Base-by-base conservation (phyloP, 2,888 invertebrate species). In the Coleophora flavipennella region DNA sequence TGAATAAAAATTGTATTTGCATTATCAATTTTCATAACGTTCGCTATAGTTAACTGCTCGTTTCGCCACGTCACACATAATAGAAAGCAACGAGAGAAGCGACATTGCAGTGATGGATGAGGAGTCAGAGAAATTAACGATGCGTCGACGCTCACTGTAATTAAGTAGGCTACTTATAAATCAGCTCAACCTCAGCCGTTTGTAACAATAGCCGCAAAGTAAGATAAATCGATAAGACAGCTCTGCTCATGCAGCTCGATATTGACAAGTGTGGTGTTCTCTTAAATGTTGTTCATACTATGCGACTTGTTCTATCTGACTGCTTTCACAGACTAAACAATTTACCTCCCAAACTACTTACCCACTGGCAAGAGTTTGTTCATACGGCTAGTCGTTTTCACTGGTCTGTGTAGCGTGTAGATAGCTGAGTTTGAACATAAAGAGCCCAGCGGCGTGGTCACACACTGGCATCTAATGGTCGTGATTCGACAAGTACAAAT, bases 401-500 rank as follows among this genome's bases (percentile, higher is more conserved):
- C 49, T 69, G 64, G 49, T 51, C 71, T 74, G 67, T 74, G 68
- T 71, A 71, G 51, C 58, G 31, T 39, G 53, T 53, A 54, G 51
- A 68, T 66, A 59, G 60, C 71, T 46, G 50, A 67, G 62, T 80
- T 57, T 57, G 74, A 57, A 73, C 75, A 60, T 20, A 6, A 3
- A 49, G 64, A 59, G 61, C 63, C 69, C 69, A 72, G 73, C 78
- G 74, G 65, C 70, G 75, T 77, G 83, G 83, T 83, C 79, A 78
- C 80, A 79, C 81, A 80, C 81, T 79, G 79, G 66, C 71, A 64
- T 80, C 80, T 84, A 84, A 85, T 84, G 85, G 83, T 76, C 72
- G 81, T 81, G 85, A 85, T 85, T 85, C 85, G 85, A 85, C 85
- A 85, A 83, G 84, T 85, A 85, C 84, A 85, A 85, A 85, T 85